A percentile compares a stretch with the other conserved stretches of the same genome.
These are phyloP conservation scores for Gephyroberyx darwinii DNA, from an alignment of 2,797 vertebrate species.

Conservation along the genomic window DNA sequence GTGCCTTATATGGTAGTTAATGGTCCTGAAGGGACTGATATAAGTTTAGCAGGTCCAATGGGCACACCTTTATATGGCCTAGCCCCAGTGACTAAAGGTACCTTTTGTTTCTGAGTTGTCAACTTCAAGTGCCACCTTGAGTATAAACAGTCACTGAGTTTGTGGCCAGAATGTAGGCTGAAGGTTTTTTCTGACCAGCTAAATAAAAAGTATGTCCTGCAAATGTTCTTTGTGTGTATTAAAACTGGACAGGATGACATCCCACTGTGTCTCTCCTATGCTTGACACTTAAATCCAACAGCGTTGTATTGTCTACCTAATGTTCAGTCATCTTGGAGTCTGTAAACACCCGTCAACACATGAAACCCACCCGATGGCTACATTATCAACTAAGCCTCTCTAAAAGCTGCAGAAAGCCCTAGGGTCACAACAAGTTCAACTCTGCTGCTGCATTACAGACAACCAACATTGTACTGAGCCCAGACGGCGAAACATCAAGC, in stretches of 20 bases:
- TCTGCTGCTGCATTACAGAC: slow-evolving; percentile 20
- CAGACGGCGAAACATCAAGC: background rate
- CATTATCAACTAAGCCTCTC: slow-evolving; percentile 53
- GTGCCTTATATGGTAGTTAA: too few relatives aligned
- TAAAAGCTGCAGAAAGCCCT: slow-evolving; percentile 45
- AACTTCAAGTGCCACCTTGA: background rate
- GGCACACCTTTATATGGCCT: background rate
- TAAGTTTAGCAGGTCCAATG: too few relatives aligned
- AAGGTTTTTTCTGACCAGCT: background rate
- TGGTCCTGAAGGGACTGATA: too few relatives aligned
- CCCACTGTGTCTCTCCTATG: slow-evolving; percentile 35
- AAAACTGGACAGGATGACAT: slow-evolving; percentile 7
- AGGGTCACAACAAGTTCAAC: slow-evolving; percentile 42
- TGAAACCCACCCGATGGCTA: slow-evolving; percentile 46
- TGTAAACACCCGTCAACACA: slow-evolving; percentile 54
- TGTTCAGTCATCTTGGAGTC: slow-evolving; percentile 45
- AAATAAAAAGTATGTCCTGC: slow-evolving; percentile 11
- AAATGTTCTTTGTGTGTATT: background rate
- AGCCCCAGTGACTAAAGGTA: background rate
- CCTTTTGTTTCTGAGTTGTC: background rate
- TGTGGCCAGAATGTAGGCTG: background rate
- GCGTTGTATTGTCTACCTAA: slow-evolving; percentile 7
- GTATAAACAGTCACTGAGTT: background rate
- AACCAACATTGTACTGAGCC: slow-evolving; percentile 13
- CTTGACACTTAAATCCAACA: slow-evolving; percentile 22